These are phyloP conservation scores for Tribolium castaneum DNA, from an alignment of 1,140 invertebrate genomes.

Conservation along the genomic window DNA sequence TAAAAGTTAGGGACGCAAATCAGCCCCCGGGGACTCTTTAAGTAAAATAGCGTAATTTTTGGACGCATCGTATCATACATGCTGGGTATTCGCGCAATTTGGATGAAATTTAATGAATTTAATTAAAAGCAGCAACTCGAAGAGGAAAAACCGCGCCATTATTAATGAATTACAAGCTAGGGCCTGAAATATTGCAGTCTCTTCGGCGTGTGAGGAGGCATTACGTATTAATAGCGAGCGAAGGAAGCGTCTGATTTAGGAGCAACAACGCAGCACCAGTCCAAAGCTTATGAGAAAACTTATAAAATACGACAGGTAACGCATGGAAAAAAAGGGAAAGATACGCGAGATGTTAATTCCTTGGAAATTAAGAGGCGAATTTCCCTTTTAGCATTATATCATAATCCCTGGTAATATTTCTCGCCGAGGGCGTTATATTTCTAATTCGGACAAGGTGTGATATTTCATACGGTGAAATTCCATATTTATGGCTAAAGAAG, in stretches of 20 bases:
- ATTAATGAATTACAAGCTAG: slow-evolving; percentile 35
- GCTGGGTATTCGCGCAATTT: not conserved
- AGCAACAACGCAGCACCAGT: slow-evolving; percentile 41
- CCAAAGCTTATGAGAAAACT: slow-evolving; percentile 48
- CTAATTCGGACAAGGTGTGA: slow-evolving; percentile 48
- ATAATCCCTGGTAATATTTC: slow-evolving; percentile 45
- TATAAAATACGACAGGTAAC: slow-evolving; percentile 47
- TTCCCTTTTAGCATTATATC: slow-evolving; percentile 38
- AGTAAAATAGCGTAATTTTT: not conserved
- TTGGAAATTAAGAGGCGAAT: slow-evolving; percentile 29
- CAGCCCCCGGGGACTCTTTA: slow-evolving; percentile 33
- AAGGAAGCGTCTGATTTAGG: slow-evolving; percentile 19
- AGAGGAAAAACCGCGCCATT: slow-evolving; percentile 19
- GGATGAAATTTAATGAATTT: slow-evolving; percentile 38
- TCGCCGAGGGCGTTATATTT: slow-evolving; percentile 17
- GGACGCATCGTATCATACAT: no score
- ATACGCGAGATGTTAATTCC: slow-evolving; percentile 26
- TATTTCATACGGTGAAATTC: slow-evolving; percentile 52
- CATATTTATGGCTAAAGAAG: slow-evolving; percentile 47
- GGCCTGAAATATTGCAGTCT: slow-evolving; percentile 30
- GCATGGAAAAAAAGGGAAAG: not conserved
- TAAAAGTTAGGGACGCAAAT: slow-evolving; percentile 38
- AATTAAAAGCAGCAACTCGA: slow-evolving; percentile 19
- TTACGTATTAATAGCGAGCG: slow-evolving; percentile 37
- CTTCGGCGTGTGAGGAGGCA: slow-evolving; percentile 15